Base-by-base conservation (phyloP, 2,797 vertebrate genomes). In the Orestias chungarensis region DNA sequence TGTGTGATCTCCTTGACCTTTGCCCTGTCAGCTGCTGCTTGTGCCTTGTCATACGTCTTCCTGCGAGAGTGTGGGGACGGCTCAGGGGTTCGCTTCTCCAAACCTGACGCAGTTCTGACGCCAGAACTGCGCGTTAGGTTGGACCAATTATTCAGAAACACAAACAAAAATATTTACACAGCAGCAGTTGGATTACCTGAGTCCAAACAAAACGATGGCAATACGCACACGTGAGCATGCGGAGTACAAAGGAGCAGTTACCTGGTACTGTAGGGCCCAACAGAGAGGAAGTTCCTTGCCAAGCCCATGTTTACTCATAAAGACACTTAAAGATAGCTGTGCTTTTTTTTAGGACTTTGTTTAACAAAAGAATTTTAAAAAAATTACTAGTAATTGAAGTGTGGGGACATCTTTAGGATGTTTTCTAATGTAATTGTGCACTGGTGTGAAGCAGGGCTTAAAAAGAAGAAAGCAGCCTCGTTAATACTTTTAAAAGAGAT, bases 1-100 rank as follows among this genome's bases (percentile, higher is more conserved):
- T 95, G 95, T 95, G 96, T 98, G 50, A 95, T 96, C 85, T 99
- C 97, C 94, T 97, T 99, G 88, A 94, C 76, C 92, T 97, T 98
- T 91, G 94, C 84, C 91, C 95, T 97, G 82, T 98, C 96, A 66
- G 90, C 68, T 71, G 93, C 86, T 76, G 91, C 88, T 70, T 94
- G 93, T 49, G 87, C 88, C 92, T 95, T 98, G 85, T 99, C 97
- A 93, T 96, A 97, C 49, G 92, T 82, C 95, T 97, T 99, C 92
- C 97, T 97, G 93, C 96, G 96, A 79, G 94, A 88, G 83, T 95
- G 92, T 75, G 98, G 97, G 3, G 98, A 99, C 38, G 96, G 95
- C 88, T 98, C 97, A 44, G 96, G 94, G 1, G 93, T 82, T 92
- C 95, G 95, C 91, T 95, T 97, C 82, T 97, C 97, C 84, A 94